A percentile compares a stretch with the other conserved stretches of the same genome.
These are phyloP conservation scores for Catharus fuscescens DNA, from an alignment of 2,113 vertebrate genomes.

Conservation along the genomic window DNA sequence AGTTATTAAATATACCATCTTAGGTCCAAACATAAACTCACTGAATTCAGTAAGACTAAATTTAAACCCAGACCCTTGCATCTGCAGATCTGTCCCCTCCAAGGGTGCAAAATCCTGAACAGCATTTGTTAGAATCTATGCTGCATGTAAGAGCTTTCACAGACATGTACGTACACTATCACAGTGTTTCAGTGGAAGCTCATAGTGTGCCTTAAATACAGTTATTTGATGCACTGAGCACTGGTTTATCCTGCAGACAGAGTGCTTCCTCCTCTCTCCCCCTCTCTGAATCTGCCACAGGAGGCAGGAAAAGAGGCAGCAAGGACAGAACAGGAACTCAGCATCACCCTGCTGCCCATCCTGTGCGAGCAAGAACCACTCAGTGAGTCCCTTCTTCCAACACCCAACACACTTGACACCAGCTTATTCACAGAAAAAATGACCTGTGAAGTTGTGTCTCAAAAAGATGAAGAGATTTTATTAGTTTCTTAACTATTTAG, in stretches of 20 bases:
- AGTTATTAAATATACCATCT: neutral
- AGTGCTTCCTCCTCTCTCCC: neutral
- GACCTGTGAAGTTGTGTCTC: neutral
- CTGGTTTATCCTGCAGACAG: neutral
- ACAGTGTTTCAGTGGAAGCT: neutral
- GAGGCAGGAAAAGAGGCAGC: neutral
- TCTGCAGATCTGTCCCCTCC: neutral
- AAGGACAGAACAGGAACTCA: neutral
- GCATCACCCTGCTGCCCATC: accelerated
- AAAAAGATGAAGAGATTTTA: conserved; percentile 12
- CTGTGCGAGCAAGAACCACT: neutral
- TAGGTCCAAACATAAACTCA: neutral
- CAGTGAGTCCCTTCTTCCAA: neutral
- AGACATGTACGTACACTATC: neutral
- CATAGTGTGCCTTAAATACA: neutral
- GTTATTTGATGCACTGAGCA: neutral
- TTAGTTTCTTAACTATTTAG: neutral
- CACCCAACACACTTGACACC: neutral
- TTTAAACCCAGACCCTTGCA: neutral
- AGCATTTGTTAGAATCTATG: neutral
- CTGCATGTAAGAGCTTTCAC: neutral
- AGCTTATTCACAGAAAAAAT: neutral
- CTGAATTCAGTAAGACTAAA: neutral
- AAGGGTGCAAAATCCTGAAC: neutral
- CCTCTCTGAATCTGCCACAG: neutral